phyloP scores from a whole-genome alignment of 2,888 invertebrate species.

The Bellardia bayeri region DNA sequence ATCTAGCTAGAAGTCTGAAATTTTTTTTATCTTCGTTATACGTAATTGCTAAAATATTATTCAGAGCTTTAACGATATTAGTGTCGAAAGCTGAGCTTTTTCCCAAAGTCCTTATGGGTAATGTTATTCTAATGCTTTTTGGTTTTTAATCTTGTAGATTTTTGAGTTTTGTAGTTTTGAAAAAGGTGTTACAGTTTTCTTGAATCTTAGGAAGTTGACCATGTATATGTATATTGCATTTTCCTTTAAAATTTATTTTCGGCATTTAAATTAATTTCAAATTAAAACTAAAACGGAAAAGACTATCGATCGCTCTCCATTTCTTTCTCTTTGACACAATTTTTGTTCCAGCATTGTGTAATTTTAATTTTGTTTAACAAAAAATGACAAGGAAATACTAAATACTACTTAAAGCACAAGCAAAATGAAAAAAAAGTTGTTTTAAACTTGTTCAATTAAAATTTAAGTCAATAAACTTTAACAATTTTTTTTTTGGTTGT shows the following conservation, averaged over 20 bases:
- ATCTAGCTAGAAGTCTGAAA: too few relatives aligned
- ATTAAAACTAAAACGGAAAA: conserved; percentile 26
- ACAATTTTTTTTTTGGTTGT: conserved; percentile 24
- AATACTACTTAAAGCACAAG: conserved; percentile 25
- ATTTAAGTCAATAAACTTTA: conserved; percentile 49
- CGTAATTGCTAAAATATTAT: too few relatives aligned
- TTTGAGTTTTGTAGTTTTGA: too few relatives aligned
- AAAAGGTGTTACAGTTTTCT: too few relatives aligned
- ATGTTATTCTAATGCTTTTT: too few relatives aligned
- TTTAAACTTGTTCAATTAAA: conserved; percentile 65
- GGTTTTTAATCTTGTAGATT: too few relatives aligned
- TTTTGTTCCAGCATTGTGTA: conserved; percentile 22
- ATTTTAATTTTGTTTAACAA: conserved; percentile 30
- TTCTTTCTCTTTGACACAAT: background rate
- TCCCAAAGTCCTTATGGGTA: too few relatives aligned
- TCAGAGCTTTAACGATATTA: too few relatives aligned
- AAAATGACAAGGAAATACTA: conserved; percentile 38
- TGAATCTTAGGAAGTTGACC: background rate
- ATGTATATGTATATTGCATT: background rate
- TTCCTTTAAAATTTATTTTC: background rate
- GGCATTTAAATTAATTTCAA: background rate
- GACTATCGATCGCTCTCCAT: background rate
- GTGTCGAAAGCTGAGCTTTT: too few relatives aligned
- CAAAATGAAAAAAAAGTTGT: conserved; percentile 23
- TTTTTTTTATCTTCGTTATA: too few relatives aligned